Percentiles rank a stretch among this genome's conserved stretches.
These are phyloP conservation scores for Osmoderma eremita DNA, from an alignment of 2,888 invertebrate genomes.

Conservation along the genomic window DNA sequence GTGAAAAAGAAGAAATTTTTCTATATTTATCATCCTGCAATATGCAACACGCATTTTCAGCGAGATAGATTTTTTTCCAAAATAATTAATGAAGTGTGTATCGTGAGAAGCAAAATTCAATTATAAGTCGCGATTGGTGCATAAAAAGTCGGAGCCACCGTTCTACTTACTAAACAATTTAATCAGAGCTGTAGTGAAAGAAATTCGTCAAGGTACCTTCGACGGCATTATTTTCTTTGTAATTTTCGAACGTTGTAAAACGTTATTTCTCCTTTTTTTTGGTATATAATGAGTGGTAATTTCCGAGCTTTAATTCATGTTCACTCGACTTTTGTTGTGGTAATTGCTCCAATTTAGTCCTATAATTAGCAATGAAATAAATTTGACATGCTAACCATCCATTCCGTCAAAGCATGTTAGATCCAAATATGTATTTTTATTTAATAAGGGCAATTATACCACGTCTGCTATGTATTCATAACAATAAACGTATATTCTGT, in stretches of 20 bases:
- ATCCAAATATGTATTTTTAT: no score
- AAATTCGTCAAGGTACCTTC: slow-evolving; percentile 30
- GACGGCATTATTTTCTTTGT: slow-evolving; percentile 3
- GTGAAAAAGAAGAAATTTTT: no score
- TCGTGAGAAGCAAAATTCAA: slow-evolving; percentile 8
- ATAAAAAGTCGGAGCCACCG: slow-evolving; percentile 11
- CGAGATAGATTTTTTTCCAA: background rate
- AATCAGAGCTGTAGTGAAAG: slow-evolving; percentile 18
- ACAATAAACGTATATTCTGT: no score
- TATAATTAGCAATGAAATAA: slow-evolving; percentile 7
- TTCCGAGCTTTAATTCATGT: slow-evolving; percentile 1
- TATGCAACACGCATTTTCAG: no score
- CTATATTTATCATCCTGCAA: no score
- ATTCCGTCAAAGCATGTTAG: background rate
- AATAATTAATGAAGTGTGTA: background rate
- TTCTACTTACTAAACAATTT: slow-evolving; percentile 29
- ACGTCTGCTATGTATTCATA: no score
- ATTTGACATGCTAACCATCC: slow-evolving; percentile 21
- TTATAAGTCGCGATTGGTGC: background rate
- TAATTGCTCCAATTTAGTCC: slow-evolving; percentile 14
- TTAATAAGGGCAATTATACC: no score
- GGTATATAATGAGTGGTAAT: slow-evolving; percentile 25
- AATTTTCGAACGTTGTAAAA: slow-evolving; percentile 8
- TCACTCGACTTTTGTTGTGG: slow-evolving; percentile 1
- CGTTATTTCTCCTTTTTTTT: slow-evolving; percentile 3